A percentile compares a stretch with the other conserved stretches of the same genome.
These are phyloP conservation scores for Sebastes cheni DNA, from an alignment of 2,797 vertebrate species.

Conservation along the genomic window DNA sequence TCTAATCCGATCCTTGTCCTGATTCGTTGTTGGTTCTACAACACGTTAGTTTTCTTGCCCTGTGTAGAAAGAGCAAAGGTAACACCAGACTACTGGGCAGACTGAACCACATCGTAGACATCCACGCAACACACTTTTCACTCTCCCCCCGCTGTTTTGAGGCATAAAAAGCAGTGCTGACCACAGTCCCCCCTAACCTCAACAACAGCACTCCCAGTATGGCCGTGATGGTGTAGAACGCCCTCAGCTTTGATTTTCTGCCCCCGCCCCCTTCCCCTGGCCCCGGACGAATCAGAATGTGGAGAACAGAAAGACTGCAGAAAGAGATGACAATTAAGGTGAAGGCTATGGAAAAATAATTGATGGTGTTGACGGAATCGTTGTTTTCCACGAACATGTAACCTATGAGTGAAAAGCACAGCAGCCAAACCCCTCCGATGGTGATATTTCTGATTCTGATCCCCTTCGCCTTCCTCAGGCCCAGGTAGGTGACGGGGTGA, in stretches of 20 bases:
- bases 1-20: no score
- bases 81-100: constrained; percentile 24
- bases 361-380: rapidly evolving
- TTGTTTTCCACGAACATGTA: rapidly evolving
- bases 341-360: rapidly evolving
- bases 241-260: constrained; percentile 20
- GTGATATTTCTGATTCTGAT: background rate
- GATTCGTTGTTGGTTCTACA: no score
- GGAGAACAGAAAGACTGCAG: background rate
- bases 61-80: constrained; percentile 23
- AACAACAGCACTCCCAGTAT: constrained; percentile 14
- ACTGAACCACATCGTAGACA: background rate
- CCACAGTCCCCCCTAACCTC: rapidly evolving
- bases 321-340: background rate
- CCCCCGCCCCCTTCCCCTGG: background rate
- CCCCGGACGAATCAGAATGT: background rate
- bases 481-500: constrained; percentile 33
- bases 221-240: background rate
- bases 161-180: rapidly evolving
- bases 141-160: rapidly evolving
- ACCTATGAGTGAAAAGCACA: background rate
- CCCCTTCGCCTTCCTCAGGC: background rate
- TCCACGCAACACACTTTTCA: rapidly evolving
- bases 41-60: constrained; percentile 4
- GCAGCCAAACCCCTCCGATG: constrained; percentile 22